Evolutionary conservation across 2,888 invertebrate species (phyloP).

Genomic region (Xylota sylvarum): DNA sequence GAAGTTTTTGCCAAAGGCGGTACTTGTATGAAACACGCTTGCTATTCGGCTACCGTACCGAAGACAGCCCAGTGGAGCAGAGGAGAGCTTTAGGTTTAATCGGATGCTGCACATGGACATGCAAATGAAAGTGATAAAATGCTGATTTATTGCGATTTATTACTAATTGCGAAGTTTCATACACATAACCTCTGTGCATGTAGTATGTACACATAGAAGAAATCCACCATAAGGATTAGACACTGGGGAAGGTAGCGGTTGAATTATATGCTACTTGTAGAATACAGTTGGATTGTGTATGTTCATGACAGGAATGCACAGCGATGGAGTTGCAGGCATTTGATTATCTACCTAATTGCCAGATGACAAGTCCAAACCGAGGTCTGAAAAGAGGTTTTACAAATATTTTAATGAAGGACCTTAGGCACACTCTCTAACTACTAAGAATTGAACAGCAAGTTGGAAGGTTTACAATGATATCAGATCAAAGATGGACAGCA

Average conservation of each 20-base stretch:
- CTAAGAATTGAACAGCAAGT: too few species aligned
- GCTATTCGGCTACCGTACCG: not conserved
- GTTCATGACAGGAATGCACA: not conserved
- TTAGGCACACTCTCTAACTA: too few species aligned
- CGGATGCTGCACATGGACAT: conserved; percentile 69
- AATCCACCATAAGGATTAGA: conserved; percentile 6
- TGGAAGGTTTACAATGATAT: too few species aligned
- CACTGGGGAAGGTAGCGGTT: conserved; percentile 22
- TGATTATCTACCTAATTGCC: too few species aligned
- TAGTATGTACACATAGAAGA: not conserved
- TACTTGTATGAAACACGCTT: not conserved
- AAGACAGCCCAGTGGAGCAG: conserved; percentile 32
- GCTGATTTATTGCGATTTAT: conserved; percentile 70
- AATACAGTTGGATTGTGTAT: not conserved
- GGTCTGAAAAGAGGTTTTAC: too few species aligned
- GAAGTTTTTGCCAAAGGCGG: conserved; percentile 59
- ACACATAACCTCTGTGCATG: not conserved
- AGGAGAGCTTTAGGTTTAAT: conserved; percentile 54
- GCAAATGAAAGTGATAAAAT: conserved; percentile 74
- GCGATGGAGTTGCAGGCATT: too few species aligned
- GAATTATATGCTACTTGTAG: conserved; percentile 5
- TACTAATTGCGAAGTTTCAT: conserved; percentile 58
- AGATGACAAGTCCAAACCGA: too few species aligned
- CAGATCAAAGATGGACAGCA: too few species aligned
- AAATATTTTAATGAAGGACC: too few species aligned